Conservation (phyloP, 2,888 invertebrate species). For the Tetramorium bicarinatum region DNA sequence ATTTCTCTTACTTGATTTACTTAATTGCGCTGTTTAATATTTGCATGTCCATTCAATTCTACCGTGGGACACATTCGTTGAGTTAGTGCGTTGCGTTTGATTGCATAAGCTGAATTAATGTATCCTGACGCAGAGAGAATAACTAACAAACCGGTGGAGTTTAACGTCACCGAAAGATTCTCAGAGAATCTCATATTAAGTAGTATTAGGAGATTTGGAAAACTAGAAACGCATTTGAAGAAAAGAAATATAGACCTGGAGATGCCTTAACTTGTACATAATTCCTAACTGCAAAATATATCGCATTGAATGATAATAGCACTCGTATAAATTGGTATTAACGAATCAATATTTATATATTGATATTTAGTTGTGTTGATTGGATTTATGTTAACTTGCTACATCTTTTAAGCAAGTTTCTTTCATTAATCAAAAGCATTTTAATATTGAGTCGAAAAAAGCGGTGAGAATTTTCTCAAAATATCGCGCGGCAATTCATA, state of each 20-base stretch:
- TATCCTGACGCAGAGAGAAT: neutral
- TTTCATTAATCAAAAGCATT: neutral
- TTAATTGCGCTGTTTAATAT: constrained; percentile 33
- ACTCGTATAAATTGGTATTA: neutral
- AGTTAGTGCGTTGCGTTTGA: constrained; percentile 19
- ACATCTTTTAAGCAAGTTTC: too few species aligned
- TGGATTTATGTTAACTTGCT: neutral
- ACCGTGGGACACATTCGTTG: neutral
- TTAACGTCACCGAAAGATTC: neutral
- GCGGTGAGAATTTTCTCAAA: neutral
- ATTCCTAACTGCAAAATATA: neutral
- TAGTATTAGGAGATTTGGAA: neutral
- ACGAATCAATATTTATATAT: neutral
- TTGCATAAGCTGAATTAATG: constrained; percentile 36
- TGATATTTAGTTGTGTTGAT: neutral
- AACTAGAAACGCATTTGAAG: neutral
- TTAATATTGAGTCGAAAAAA: neutral
- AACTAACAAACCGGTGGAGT: constrained; percentile 19
- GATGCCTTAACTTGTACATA: neutral
- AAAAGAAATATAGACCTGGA: neutral
- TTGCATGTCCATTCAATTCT: constrained; percentile 16
- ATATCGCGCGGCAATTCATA: neutral
- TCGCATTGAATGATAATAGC: neutral
- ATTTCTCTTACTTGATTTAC: constrained; percentile 21
- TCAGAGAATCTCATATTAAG: neutral